Percentiles rank a stretch among this genome's conserved stretches.
phyloP scores from a whole-genome alignment of 2,888 invertebrate genomes.

The Onchidella celtica region DNA sequence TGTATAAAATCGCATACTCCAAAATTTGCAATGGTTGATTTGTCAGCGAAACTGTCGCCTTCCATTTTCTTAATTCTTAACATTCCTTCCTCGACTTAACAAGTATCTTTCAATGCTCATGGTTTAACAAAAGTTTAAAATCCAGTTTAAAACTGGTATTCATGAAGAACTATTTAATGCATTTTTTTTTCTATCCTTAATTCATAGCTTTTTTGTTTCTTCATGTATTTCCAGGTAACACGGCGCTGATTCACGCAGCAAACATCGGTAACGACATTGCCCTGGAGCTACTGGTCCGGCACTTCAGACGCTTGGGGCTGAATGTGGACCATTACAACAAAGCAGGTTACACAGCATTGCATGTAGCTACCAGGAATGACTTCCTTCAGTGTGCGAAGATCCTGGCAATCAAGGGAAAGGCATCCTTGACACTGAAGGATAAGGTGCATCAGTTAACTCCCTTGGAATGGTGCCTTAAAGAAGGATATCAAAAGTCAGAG shows the following conservation, averaged over 20 bases:
- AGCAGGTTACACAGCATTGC: slow-evolving; percentile 75
- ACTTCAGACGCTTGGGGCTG: slow-evolving; percentile 76
- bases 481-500: slow-evolving; percentile 73
- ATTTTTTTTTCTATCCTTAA: too few relatives aligned
- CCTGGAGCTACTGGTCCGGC: slow-evolving; percentile 73
- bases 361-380: slow-evolving; percentile 74
- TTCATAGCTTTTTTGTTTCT: background rate
- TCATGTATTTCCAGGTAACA: slow-evolving; percentile 69
- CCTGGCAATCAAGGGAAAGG: slow-evolving; percentile 75
- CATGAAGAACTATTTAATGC: background rate
- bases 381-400: slow-evolving; percentile 75
- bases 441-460: slow-evolving; percentile 66
- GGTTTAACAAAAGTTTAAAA: too few relatives aligned
- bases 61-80: too few relatives aligned
- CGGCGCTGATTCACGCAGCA: slow-evolving; percentile 75
- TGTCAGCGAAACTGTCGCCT: too few relatives aligned
- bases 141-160: too few relatives aligned
- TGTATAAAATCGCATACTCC: too few relatives aligned
- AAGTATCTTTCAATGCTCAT: too few relatives aligned
- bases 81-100: too few relatives aligned
- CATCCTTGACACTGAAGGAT: slow-evolving; percentile 70
- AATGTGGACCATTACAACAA: slow-evolving; percentile 75
- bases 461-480: slow-evolving; percentile 72
- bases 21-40: too few relatives aligned
- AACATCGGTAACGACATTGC: slow-evolving; percentile 76